phyloP scores from a whole-genome alignment of 1,140 invertebrate genomes.

The Eupristina koningsbergeri region DNA sequence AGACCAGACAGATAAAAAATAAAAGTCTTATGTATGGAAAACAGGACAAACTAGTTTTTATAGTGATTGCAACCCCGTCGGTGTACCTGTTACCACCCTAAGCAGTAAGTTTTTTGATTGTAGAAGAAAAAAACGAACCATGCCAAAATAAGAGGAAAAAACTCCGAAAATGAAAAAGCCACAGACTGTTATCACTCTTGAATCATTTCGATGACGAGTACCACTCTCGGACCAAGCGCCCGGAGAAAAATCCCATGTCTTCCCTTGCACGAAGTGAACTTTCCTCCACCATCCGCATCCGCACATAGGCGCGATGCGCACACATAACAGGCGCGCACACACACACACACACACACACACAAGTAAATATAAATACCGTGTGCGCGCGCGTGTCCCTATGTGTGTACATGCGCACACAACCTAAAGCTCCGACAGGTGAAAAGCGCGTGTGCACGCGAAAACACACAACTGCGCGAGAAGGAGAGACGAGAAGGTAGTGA shows the following conservation, averaged over 20 bases:
- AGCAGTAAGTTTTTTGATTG: constrained; percentile 1
- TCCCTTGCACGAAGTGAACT: constrained; percentile 35
- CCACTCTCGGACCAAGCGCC: neutral
- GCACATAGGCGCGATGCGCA: constrained; percentile 6
- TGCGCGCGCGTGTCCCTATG: neutral
- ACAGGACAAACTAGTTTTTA: neutral
- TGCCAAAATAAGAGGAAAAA: neutral
- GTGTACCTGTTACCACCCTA: constrained; percentile 40
- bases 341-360: constrained; percentile 4
- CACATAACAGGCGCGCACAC: constrained; percentile 4
- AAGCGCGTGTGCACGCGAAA: constrained; percentile 43
- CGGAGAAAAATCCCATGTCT: constrained; percentile 56
- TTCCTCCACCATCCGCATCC: constrained; percentile 30
- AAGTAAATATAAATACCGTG: neutral
- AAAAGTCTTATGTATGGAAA: neutral
- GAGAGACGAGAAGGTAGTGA: neutral
- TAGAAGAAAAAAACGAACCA: constrained; percentile 10
- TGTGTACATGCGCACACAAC: neutral
- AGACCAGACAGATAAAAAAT: neutral
- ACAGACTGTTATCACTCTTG: neutral
- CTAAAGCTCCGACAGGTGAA: constrained; percentile 47
- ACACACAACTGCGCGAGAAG: constrained; percentile 1
- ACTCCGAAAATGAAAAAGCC: neutral
- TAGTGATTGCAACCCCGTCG: neutral
- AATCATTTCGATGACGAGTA: neutral